These are phyloP conservation scores for Aphidius colemani DNA, from an alignment of 2,888 invertebrate species.

Conservation along the genomic window DNA sequence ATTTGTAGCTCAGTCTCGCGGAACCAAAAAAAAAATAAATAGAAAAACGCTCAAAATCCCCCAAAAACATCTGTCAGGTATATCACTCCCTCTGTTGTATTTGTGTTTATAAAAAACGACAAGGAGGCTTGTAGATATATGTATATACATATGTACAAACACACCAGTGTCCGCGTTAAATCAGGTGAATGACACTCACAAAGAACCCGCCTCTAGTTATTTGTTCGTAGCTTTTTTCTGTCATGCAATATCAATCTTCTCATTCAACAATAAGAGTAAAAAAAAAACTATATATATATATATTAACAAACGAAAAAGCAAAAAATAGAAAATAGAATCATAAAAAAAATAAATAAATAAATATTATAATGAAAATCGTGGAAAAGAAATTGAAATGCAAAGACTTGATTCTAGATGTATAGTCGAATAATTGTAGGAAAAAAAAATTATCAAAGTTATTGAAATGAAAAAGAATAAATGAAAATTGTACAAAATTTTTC, in stretches of 20 bases:
- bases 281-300: slow-evolving; percentile 24
- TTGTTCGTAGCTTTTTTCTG: slow-evolving; percentile 9
- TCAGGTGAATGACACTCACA: slow-evolving; percentile 53
- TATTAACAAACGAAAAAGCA: slow-evolving; percentile 17
- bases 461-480: too few relatives aligned
- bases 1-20: slow-evolving; percentile 43
- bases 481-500: too few relatives aligned
- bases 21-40: slow-evolving; percentile 40
- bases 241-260: slow-evolving; percentile 22
- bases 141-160: not conserved
- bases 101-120: slow-evolving; percentile 12
- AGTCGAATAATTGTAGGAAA: too few relatives aligned
- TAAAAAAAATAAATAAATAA: slow-evolving; percentile 23
- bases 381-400: too few relatives aligned
- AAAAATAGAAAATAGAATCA: slow-evolving; percentile 6
- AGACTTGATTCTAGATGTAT: too few relatives aligned
- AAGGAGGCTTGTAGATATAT: not conserved
- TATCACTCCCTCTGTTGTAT: slow-evolving; percentile 48
- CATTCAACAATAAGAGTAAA: slow-evolving; percentile 23
- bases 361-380: not conserved
- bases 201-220: slow-evolving; percentile 32
- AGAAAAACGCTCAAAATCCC: slow-evolving; percentile 39
- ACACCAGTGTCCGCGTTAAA: slow-evolving; percentile 52
- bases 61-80: slow-evolving; percentile 55
- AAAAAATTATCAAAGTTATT: too few relatives aligned